Base-by-base conservation (phyloP, 1,140 invertebrate genomes). In the Eriocheir sinensis region DNA sequence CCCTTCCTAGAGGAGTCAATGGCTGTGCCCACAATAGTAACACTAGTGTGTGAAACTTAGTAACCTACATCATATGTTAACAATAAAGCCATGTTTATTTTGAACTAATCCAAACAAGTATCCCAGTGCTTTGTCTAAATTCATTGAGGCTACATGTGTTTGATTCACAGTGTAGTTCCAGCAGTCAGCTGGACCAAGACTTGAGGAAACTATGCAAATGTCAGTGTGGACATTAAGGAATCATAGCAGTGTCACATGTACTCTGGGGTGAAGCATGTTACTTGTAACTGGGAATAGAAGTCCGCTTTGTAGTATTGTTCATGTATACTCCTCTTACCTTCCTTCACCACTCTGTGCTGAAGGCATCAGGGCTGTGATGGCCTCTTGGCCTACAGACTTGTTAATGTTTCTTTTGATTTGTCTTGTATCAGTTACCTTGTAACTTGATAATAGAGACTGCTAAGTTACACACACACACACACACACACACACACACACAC, bases 311-410 rank as follows among this genome's bases (percentile, higher is more conserved):
- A 90, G 89, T 90, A 90, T 90, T 90, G 89, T 72, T 72, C 89
- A 90, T 90, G 89, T 90, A 60, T 90, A 60, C 89, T 90, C 83
- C 41, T 86, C 72, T 72, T 90, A 90, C 36, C 48, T 72, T 90
- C 89, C 89, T 90, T 90, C 89, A 72, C 48, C 88, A 90, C 89
- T 90, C n/a, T n/a, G 88, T 90, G 89, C 48, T 90, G 89, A 90
- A 90, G 89, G 89, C n/a, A 48, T 90, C 89, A 90, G 89, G 89
- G 89, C 89, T 90, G 89, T 90, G 89, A 90, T 90, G 89, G 89
- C 72, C 72, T 40, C 48, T 27, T 90, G 48, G 36, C 89, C 89
- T 36, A 60, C 89, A 90, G 89, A 90, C 89, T 90, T 90, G 89
- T 90, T 90, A 60, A 90, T 32, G 36, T 48, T 90, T 38, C 36